A percentile compares a stretch with the other conserved stretches of the same genome.
Conservation (phyloP, 2,113 vertebrate species). For the Mirza zaza region DNA sequence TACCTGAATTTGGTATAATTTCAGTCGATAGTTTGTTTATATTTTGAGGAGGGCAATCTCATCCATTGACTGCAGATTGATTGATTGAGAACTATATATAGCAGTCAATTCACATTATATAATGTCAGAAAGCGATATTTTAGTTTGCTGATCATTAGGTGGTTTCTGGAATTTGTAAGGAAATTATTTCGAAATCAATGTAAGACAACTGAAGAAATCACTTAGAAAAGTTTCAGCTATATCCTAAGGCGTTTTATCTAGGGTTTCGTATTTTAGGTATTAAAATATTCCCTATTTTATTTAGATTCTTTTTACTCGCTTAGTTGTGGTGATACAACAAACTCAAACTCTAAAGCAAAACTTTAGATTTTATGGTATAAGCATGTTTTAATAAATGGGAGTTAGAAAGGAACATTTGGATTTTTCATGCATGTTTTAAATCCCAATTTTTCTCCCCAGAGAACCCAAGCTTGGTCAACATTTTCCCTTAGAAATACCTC, state of each 20-base stretch:
- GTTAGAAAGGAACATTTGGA: neutral
- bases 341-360: neutral
- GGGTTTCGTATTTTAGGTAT: conserved; percentile 5
- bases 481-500: conserved; percentile 17
- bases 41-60: neutral
- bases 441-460: neutral
- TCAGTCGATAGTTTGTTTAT: neutral
- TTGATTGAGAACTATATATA: neutral
- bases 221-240: neutral
- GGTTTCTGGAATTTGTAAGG: neutral
- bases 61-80: neutral
- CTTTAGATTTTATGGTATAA: conserved; percentile 31
- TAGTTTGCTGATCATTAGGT: neutral
- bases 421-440: conserved; percentile 11
- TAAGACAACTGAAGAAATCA: neutral
- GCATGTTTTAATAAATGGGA: conserved; percentile 1
- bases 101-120: neutral
- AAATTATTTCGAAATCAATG: neutral
- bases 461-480: neutral
- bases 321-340: neutral
- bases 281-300: neutral
- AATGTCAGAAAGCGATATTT: conserved; percentile 1
- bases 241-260: neutral
- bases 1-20: neutral
- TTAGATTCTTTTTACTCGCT: conserved; percentile 27